Base-by-base conservation (phyloP, 2,888 invertebrate species). In the Tortrix viridana region DNA sequence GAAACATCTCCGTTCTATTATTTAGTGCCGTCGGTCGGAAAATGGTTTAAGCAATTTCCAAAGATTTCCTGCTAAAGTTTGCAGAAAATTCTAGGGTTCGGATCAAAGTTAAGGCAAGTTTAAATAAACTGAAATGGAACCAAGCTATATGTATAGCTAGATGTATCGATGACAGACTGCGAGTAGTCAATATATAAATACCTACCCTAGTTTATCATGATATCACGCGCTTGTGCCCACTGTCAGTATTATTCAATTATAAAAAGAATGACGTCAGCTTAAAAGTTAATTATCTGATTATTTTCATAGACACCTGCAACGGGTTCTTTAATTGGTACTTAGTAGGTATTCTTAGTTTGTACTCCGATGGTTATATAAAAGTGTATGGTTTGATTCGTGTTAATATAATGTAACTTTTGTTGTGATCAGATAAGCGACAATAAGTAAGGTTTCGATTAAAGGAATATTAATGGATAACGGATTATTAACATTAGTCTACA, bases 191-290 rank as follows among this genome's bases (percentile, higher is more conserved):
- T 26, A 2, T 9, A 26, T 26, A 9, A 26, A 26, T 26, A 26
- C 9, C 26, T 32, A 32, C 12, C n/a, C n/a, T n/a, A n/a, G 32
- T 32, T 32, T 46, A 54, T 46, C 23, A 23, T 32, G 49, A 55
- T 61, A 18, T 37, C 14, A 20, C 44, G 12, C 7, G 44, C 52
- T 12, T n/a, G 44, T 23, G 43, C 12, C 19, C 9, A n/a, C 49
- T 37, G 5, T 6, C 14, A 14, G 12, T 55, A 61, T 50, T 55
- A 61, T 61, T 56, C 56, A 46, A 56, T 61, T 61, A 50, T 37
- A 50, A 50, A 60, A 46, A 38, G 46, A 12, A 50, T 55, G 44
- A 18, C 44, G 49, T 44, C 19, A 32, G 19, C 19, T 5, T 55
- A 49, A n/a, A n/a, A 56, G 49, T 56, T 37, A 56, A 50, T 62